A percentile compares a stretch with the other conserved stretches of the same genome.
Conservation (phyloP, 1,140 invertebrate genomes). For the Drosophila subpulchrella region DNA sequence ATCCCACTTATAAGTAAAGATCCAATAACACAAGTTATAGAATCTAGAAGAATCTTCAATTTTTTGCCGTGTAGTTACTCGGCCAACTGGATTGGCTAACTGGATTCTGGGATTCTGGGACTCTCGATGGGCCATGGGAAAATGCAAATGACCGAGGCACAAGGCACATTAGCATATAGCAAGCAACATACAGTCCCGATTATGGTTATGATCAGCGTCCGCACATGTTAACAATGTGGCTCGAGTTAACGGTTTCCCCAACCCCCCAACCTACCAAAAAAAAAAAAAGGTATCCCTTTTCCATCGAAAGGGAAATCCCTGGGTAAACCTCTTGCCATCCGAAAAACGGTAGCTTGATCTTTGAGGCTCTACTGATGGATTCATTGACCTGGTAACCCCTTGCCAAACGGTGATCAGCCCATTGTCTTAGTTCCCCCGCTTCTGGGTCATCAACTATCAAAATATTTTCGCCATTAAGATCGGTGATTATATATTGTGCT, state of each 20-base stretch:
- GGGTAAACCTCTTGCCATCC: background rate
- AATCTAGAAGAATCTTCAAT: background rate
- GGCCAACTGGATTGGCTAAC: constrained; percentile 19
- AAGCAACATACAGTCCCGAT: constrained; percentile 7
- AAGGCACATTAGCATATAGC: constrained; percentile 36
- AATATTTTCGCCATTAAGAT: constrained; percentile 74
- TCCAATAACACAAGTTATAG: too few relatives aligned
- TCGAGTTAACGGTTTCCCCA: constrained; percentile 12
- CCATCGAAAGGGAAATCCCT: constrained; percentile 32
- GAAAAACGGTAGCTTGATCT: background rate
- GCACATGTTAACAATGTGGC: constrained; percentile 22
- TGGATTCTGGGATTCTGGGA: constrained; percentile 28
- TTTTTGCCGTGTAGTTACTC: background rate
- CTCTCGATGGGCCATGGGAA: constrained; percentile 44
- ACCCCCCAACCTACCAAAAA: background rate
- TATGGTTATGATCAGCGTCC: constrained; percentile 22
- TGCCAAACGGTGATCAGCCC: constrained; percentile 4
- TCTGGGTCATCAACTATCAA: constrained; percentile 62
- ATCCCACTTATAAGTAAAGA: too few relatives aligned
- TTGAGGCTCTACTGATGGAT: constrained; percentile 12
- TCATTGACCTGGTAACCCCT: constrained; percentile 54
- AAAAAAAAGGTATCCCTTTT: background rate
- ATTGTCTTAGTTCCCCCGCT: constrained; percentile 29
- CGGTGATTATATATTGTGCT: constrained; percentile 56
- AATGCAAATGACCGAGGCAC: constrained; percentile 51